Evolutionary conservation across 2,113 vertebrate genomes (phyloP).

Genomic region (Lepisosteus osseus): DNA sequence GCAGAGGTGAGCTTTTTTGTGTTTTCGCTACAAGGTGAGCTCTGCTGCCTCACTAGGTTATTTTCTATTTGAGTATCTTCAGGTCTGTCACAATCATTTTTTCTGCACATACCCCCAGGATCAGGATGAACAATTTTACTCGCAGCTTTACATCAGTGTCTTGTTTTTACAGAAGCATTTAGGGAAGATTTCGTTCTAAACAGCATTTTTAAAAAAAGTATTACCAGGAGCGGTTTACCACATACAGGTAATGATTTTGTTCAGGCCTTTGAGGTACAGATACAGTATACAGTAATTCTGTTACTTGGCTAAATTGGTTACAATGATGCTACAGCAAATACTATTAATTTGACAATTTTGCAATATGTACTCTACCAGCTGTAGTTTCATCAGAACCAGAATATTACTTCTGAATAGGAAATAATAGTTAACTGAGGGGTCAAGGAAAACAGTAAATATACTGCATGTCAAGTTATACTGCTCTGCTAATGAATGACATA

Average conservation of each 20-base stretch:
- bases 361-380: no score
- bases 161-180: constrained; percentile 40
- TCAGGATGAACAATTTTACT: constrained; percentile 35
- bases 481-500: constrained; percentile 54
- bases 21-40: constrained; percentile 54
- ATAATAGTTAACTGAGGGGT: no score
- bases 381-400: no score
- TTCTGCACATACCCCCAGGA: constrained; percentile 27
- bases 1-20: constrained; percentile 25
- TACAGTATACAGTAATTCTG: no score
- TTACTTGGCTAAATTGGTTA: no score
- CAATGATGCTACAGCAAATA: no score
- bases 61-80: constrained; percentile 39
- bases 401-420: no score
- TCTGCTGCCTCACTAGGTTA: constrained; percentile 38
- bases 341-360: no score
- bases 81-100: constrained; percentile 52
- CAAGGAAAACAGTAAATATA: constrained; percentile 11
- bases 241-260: constrained; percentile 61
- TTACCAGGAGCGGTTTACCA: constrained; percentile 49
- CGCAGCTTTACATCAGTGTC: constrained; percentile 25
- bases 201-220: constrained; percentile 48
- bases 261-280: constrained; percentile 47
- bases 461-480: constrained; percentile 28
- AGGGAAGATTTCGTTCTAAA: constrained; percentile 38